phyloP scores from a whole-genome alignment of 2,113 vertebrate genomes.

The Pandion haliaetus region DNA sequence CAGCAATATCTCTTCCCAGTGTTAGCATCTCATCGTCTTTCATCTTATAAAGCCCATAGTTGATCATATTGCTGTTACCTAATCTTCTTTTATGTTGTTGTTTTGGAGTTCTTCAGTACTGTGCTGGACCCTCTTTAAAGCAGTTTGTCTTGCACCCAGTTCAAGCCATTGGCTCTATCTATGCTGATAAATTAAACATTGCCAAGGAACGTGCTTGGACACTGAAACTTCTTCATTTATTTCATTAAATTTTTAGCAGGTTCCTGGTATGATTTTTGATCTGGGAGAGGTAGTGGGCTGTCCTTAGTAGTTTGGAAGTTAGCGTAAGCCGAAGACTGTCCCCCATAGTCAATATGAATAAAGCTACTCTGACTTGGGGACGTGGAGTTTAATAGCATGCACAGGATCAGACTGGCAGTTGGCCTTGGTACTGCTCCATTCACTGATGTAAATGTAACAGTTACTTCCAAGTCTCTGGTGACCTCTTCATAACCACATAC shows the following conservation, averaged over 20 bases:
- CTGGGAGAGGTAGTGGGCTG: background rate
- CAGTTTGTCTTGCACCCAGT: background rate
- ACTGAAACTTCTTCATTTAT: background rate
- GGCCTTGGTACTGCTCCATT: background rate
- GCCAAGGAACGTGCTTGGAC: background rate
- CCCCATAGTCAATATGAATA: background rate
- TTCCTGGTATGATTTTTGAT: background rate
- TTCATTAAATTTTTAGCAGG: background rate
- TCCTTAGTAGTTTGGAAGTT: background rate
- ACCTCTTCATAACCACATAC: background rate
- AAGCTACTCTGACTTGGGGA: background rate
- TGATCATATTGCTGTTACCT: background rate
- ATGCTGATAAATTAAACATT: background rate
- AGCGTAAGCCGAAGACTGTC: background rate
- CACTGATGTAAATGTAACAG: background rate
- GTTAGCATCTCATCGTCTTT: background rate
- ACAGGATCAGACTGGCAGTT: background rate
- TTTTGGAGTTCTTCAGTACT: background rate
- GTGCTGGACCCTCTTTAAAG: background rate
- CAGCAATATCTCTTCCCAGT: background rate
- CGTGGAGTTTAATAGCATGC: background rate
- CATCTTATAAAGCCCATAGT: background rate
- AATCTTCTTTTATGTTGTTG: background rate
- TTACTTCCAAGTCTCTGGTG: background rate
- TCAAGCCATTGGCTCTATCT: background rate